A percentile compares a stretch with the other conserved stretches of the same genome.
Conservation (phyloP, 2,797 vertebrate species). For the Amblyraja radiata region DNA sequence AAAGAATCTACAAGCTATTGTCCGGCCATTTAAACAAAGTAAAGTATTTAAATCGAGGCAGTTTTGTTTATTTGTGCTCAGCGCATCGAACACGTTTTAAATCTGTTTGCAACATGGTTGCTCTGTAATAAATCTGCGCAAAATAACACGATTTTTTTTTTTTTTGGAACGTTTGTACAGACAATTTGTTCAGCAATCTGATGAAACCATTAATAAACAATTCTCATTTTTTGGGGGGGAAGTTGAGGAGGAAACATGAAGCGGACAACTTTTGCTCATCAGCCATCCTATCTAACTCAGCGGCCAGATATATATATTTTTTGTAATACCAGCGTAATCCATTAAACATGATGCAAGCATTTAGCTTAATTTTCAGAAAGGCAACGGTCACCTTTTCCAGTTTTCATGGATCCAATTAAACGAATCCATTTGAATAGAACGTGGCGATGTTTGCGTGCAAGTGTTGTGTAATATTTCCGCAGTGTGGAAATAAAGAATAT, state of each 20-base stretch:
- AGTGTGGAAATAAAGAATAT: background rate
- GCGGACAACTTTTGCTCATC: background rate
- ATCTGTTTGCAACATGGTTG: background rate
- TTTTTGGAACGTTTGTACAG: background rate
- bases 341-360: background rate
- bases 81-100: background rate
- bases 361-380: background rate
- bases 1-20: background rate
- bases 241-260: background rate
- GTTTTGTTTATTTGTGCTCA: background rate
- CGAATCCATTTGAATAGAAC: background rate
- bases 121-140: slow-evolving; percentile 1
- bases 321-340: background rate
- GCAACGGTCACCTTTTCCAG: background rate
- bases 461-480: background rate
- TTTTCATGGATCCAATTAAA: background rate
- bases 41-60: background rate
- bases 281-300: too few species aligned
- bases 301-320: too few species aligned
- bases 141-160: background rate
- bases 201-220: background rate
- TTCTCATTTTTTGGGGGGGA: background rate
- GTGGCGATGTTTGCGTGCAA: background rate
- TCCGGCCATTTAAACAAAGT: background rate
- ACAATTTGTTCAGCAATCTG: background rate